These are phyloP conservation scores for Sebastes hubbsi DNA, from an alignment of 2,797 vertebrate species.

Conservation along the genomic window DNA sequence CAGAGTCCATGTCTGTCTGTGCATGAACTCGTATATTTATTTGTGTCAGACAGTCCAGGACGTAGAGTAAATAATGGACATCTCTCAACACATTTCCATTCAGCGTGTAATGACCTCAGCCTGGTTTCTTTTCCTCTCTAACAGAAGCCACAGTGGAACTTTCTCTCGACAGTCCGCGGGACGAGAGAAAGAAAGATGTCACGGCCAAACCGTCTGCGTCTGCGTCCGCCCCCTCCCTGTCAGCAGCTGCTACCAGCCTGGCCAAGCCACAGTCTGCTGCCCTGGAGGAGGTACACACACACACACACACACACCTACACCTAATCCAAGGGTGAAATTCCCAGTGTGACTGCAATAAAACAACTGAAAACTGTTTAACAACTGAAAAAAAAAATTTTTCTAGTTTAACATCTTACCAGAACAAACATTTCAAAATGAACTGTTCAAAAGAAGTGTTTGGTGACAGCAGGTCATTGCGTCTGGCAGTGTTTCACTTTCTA, in stretches of 20 bases:
- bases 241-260: slow-evolving; percentile 74
- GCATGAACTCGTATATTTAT: neutral
- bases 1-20: neutral
- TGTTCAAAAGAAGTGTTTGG: neutral
- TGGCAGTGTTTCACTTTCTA: neutral
- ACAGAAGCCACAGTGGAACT: slow-evolving; percentile 96
- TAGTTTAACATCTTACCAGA: neutral
- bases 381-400: neutral
- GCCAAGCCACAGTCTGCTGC: slow-evolving; percentile 79
- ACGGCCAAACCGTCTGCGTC: slow-evolving; percentile 68
- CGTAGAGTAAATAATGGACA: neutral
- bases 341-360: neutral
- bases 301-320: slow-evolving; percentile 39
- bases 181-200: slow-evolving; percentile 86
- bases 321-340: neutral
- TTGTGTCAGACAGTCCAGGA: neutral
- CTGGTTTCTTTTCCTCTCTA: neutral
- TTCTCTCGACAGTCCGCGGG: slow-evolving; percentile 90
- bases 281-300: slow-evolving; percentile 89
- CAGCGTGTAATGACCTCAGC: neutral
- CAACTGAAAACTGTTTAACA: neutral
- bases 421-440: neutral
- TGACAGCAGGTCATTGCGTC: neutral
- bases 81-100: neutral
- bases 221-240: slow-evolving; percentile 52